A percentile compares a stretch with the other conserved stretches of the same genome.
Conservation (phyloP, 1,140 invertebrate species). For the Drosophila prosaltans region DNA sequence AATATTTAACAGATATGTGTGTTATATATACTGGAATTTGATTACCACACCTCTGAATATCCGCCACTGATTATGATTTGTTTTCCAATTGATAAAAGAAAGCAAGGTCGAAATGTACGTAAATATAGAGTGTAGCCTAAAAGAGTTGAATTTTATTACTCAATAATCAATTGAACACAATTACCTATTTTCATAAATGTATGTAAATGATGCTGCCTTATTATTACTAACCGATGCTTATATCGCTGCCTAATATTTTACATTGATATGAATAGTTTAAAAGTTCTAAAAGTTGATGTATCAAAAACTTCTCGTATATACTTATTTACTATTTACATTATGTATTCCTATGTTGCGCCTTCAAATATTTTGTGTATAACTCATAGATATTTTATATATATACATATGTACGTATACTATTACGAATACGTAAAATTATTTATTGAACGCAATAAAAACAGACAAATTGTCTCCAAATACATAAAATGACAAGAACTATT, state of each 20-base stretch:
- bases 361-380: slow-evolving; percentile 56
- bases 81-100: not conserved
- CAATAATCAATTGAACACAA: not conserved
- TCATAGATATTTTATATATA: slow-evolving; percentile 37
- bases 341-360: slow-evolving; percentile 69
- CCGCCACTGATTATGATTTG: slow-evolving; percentile 4
- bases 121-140: not conserved
- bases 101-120: slow-evolving; percentile 1
- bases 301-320: not conserved
- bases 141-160: not conserved
- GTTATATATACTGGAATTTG: too few relatives aligned
- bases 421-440: slow-evolving; percentile 39
- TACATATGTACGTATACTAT: slow-evolving; percentile 28
- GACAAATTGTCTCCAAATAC: slow-evolving; percentile 24
- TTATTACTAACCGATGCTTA: not conserved
- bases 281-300: not conserved
- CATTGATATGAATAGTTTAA: not conserved
- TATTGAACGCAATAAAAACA: slow-evolving; percentile 60
- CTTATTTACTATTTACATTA: slow-evolving; percentile 19
- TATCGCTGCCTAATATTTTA: not conserved
- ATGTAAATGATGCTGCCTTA: not conserved
- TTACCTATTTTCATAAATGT: not conserved
- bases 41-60: not conserved
- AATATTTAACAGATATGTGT: not conserved
- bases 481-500: slow-evolving; percentile 25